A percentile compares a stretch with the other conserved stretches of the same genome.
Conservation (phyloP, 2,113 vertebrate species). For the Paradoxurus hermaphroditus region DNA sequence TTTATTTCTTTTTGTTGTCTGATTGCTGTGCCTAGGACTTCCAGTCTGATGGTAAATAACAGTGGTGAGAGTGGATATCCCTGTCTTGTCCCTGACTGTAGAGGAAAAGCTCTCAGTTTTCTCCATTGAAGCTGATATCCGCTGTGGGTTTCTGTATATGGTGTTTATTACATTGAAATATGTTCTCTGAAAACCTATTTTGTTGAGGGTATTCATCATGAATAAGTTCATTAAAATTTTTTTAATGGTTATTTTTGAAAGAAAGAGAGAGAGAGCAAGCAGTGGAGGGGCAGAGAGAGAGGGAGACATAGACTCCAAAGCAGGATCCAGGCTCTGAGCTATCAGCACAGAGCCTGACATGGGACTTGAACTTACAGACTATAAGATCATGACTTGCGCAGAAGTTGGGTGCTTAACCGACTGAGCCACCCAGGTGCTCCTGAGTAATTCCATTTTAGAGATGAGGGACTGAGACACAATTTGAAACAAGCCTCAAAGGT, state of each 20-base stretch:
- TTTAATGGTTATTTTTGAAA: too few relatives aligned
- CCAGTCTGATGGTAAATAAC: not conserved
- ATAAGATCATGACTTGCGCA: too few relatives aligned
- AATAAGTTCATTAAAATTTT: not conserved
- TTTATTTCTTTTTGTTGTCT: not conserved
- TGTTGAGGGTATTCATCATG: not conserved
- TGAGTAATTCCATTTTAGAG: not conserved
- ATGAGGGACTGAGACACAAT: not conserved
- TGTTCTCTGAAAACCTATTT: not conserved
- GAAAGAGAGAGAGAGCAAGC: too few relatives aligned
- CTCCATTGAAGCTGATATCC: not conserved
- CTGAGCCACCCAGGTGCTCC: too few relatives aligned
- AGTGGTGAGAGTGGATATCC: not conserved
- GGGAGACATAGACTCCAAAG: too few relatives aligned
- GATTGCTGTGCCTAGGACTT: not conserved
- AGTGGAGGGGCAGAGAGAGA: too few relatives aligned
- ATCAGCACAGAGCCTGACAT: too few relatives aligned
- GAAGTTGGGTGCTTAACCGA: too few relatives aligned
- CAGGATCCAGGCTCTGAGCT: too few relatives aligned
- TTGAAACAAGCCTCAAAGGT: not conserved
- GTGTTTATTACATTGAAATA: not conserved
- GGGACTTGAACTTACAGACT: too few relatives aligned
- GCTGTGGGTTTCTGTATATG: not conserved
- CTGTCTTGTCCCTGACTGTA: not conserved
- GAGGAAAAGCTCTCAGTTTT: not conserved